Base-by-base conservation (phyloP, 2,113 vertebrate genomes). In the Melanerpes aurifrons region DNA sequence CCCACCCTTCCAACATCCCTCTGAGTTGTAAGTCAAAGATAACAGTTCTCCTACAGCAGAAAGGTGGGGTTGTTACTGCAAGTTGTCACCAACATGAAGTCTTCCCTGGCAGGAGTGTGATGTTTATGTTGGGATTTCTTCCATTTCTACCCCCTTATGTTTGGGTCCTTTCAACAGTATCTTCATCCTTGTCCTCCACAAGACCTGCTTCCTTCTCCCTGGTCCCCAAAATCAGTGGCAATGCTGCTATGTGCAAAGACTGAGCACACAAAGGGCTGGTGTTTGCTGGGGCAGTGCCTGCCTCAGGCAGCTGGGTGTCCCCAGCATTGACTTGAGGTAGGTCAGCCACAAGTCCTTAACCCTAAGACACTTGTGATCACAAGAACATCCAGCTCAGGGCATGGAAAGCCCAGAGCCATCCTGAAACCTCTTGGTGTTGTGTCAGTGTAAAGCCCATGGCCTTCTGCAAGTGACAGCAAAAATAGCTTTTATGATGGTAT, bases 131-230 rank as follows among this genome's bases (percentile, higher is more conserved):
- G 28, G 9, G 3, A 3, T 75, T 70, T 26, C 35, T 64, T 69
- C 32, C 10, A 5, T 64, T 70, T 24, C 31, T 59, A 58, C 43
- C 12, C 25, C 12, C 31, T 16, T 2, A 25, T 6, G 25, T 7
- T 37, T 26, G 3, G 22, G 22, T 2, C 3, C 3, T 1, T 7
- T 9, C 1, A 0, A 6, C 3, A 6, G 3, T 35, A 40, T 31
- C 2, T 62, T 67, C 1, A 24, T 31, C 10, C 12, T 3, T 0
- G 9, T 0, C 31, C 12, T 59, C 26, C 19, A 20, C 25, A 45
- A 2, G 5, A 1, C 28, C 13, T 31, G 2, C 29, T 86, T 7
- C 48, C 9, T 50, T 19, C 12, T 35, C 17, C 57, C 40, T 35
- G 12, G 21, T 62, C 25, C 25, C 43, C 48, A 81, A 17, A 6